A percentile compares a stretch with the other conserved stretches of the same genome.
phyloP scores from a whole-genome alignment of 2,113 vertebrate species.

The Girardinichthys multiradiatus region DNA sequence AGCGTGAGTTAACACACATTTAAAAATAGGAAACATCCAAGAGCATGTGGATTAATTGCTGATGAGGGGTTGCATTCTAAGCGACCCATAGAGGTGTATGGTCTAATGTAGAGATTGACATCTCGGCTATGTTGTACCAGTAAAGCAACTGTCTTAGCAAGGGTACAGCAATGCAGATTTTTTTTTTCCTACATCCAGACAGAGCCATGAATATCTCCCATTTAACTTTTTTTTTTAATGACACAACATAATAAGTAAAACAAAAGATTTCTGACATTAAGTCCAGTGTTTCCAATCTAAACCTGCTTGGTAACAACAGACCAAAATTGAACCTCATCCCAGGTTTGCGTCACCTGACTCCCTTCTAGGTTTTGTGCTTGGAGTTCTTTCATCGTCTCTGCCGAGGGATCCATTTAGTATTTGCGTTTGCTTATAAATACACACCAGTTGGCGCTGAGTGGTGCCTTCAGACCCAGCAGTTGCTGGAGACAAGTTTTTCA shows the following conservation, averaged over 20 bases:
- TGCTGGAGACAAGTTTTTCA: constrained; percentile 65
- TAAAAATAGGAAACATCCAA: constrained; percentile 37
- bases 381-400: constrained; percentile 64
- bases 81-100: constrained; percentile 12
- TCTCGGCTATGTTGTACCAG: constrained; percentile 14
- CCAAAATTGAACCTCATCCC: constrained; percentile 60
- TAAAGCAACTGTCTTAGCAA: not conserved
- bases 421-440: constrained; percentile 73
- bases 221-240: constrained; percentile 21
- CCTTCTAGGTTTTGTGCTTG: constrained; percentile 63
- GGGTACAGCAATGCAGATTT: constrained; percentile 14
- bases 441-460: constrained; percentile 69
- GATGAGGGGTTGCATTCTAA: constrained; percentile 22
- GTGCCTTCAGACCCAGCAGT: constrained; percentile 60
- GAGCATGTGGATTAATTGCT: constrained; percentile 6
- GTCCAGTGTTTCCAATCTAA: constrained; percentile 35
- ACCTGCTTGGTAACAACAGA: constrained; percentile 61
- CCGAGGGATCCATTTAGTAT: constrained; percentile 55
- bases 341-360: constrained; percentile 61
- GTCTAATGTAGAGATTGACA: constrained; percentile 26
- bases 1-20: constrained; percentile 13
- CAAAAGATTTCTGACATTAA: constrained; percentile 35
- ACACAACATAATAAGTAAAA: constrained; percentile 37
- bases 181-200: constrained; percentile 17
- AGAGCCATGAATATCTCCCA: constrained; percentile 17